Evolutionary conservation across 2,888 invertebrate genomes (phyloP).

Genomic region (Vannuccia rotundouncinata): DNA sequence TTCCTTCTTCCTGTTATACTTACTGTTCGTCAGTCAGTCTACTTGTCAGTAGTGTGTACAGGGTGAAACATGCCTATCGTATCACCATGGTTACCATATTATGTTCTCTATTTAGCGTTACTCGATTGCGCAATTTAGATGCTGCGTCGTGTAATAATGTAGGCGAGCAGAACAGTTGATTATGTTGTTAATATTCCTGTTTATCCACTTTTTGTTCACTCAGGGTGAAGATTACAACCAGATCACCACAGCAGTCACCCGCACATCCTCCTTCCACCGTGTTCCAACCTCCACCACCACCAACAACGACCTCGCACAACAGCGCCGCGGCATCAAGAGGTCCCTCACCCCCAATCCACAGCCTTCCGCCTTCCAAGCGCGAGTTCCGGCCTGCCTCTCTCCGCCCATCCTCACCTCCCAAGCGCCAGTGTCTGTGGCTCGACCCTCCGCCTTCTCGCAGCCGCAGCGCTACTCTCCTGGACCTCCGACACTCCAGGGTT

Average conservation of each 20-base stretch:
- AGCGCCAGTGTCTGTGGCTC: neutral
- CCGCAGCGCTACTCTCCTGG: constrained; percentile 3
- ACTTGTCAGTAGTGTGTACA: too few relatives aligned
- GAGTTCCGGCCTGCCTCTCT: neutral
- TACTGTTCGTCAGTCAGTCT: too few relatives aligned
- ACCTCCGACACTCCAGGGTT: neutral
- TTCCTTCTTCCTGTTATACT: too few relatives aligned
- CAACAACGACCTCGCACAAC: neutral
- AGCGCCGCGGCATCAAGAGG: neutral
- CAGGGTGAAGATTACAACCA: constrained; percentile 11
- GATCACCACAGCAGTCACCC: neutral
- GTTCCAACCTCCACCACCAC: neutral
- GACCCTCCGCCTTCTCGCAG: constrained; percentile 14
- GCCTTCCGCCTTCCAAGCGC: neutral
- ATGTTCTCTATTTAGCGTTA: too few relatives aligned
- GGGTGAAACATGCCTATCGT: too few relatives aligned
- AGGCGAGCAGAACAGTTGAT: too few relatives aligned
- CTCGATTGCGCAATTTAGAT: too few relatives aligned
- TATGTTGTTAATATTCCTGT: too few relatives aligned
- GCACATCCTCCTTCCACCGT: constrained; percentile 5
- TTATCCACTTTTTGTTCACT: too few relatives aligned
- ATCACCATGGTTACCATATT: too few relatives aligned
- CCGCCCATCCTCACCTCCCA: constrained; percentile 14
- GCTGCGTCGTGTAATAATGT: too few relatives aligned
- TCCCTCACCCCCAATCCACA: neutral